These are phyloP conservation scores for Heliornis fulica DNA, from an alignment of 2,113 vertebrate genomes.

Conservation along the genomic window DNA sequence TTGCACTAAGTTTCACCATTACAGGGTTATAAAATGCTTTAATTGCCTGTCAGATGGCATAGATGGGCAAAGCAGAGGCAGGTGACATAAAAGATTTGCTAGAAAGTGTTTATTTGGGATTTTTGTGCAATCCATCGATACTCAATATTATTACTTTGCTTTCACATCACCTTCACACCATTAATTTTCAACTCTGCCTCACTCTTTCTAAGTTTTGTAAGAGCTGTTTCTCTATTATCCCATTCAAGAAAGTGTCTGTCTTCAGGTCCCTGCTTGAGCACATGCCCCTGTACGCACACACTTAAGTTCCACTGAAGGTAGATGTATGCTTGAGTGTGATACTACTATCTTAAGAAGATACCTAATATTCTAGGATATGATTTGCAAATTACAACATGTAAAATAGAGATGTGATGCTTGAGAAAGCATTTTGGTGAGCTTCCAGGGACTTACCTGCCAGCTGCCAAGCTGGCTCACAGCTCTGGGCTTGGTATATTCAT, in stretches of 20 bases:
- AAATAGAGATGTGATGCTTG: not conserved
- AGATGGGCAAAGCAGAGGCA: not conserved
- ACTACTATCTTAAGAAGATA: not conserved
- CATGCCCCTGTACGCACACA: not conserved
- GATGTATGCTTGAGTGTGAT: not conserved
- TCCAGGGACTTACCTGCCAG: slow-evolving; percentile 29
- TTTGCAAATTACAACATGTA: not conserved
- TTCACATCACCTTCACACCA: not conserved
- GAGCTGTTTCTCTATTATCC: not conserved
- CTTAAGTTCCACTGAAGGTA: not conserved
- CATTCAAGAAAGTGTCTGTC: not conserved
- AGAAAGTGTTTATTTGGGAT: not conserved
- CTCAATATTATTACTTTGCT: not conserved
- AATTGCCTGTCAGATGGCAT: not conserved
- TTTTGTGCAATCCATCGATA: not conserved
- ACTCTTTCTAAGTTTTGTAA: not conserved
- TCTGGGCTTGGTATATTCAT: not conserved
- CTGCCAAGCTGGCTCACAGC: slow-evolving; percentile 4
- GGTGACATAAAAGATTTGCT: not conserved
- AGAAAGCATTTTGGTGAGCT: slow-evolving; percentile 5
- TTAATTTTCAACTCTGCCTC: not conserved
- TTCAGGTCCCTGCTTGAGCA: not conserved
- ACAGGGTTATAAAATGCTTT: not conserved
- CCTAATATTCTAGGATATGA: not conserved
- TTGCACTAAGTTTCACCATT: not conserved